Conservation (phyloP, 2,113 vertebrate species). For the Poecile atricapillus region DNA sequence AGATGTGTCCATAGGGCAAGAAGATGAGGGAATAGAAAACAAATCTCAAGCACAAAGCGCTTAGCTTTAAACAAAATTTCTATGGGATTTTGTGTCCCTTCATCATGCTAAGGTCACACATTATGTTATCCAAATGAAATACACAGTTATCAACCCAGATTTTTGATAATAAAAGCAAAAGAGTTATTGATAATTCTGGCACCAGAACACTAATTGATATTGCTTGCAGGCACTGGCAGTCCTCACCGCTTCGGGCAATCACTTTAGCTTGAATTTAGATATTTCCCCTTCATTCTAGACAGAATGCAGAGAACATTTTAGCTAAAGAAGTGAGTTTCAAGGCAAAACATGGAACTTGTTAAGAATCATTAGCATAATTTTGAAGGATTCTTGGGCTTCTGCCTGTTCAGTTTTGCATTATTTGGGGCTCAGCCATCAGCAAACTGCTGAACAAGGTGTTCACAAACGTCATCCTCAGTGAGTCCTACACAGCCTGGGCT, state of each 20-base stretch:
- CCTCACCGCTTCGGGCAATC: background rate
- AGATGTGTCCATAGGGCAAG: background rate
- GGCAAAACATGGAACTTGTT: conserved; percentile 8
- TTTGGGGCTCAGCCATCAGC: conserved; percentile 8
- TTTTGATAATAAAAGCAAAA: background rate
- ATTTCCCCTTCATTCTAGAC: background rate
- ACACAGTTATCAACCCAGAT: background rate
- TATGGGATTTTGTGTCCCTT: background rate
- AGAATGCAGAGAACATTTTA: background rate
- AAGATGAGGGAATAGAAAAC: background rate
- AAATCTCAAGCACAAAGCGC: background rate
- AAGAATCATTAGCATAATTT: background rate
- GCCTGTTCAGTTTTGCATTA: background rate
- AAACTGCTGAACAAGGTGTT: background rate
- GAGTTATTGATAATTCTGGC: background rate
- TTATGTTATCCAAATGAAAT: background rate
- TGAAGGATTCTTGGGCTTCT: conserved; percentile 39
- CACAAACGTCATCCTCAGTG: accelerated
- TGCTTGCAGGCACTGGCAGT: background rate
- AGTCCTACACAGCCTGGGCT: accelerated
- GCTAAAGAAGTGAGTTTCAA: background rate
- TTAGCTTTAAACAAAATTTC: background rate
- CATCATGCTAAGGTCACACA: background rate
- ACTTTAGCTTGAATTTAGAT: background rate
- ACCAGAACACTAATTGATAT: background rate